Evolutionary conservation across 2,888 invertebrate genomes (phyloP).

Genomic region (Hedychridium roseum): DNA sequence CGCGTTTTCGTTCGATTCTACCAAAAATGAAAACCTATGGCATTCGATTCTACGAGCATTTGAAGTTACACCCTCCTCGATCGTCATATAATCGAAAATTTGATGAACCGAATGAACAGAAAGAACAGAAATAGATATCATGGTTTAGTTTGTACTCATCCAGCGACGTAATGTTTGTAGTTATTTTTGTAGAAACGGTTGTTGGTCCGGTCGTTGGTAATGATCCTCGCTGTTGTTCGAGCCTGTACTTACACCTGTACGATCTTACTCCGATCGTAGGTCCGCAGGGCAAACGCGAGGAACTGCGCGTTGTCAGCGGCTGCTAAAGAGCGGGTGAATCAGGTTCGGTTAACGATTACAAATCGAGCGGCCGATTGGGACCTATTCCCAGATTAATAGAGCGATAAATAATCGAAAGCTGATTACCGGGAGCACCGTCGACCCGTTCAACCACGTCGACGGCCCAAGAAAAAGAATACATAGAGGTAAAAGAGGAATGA

Average conservation of each 20-base stretch:
- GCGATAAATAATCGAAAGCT: constrained; percentile 60
- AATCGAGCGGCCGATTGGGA: constrained; percentile 56
- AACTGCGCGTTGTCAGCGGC: constrained; percentile 11
- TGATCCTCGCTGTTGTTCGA: too few species aligned
- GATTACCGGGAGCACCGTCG: constrained; percentile 46
- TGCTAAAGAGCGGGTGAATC: constrained; percentile 24
- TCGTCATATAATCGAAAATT: too few species aligned
- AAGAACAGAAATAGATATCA: too few species aligned
- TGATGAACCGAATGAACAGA: too few species aligned
- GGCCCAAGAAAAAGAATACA: constrained; percentile 13
- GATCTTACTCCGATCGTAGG: neutral
- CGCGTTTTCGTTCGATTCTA: neutral
- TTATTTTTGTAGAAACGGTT: too few species aligned
- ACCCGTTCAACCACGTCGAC: constrained; percentile 18
- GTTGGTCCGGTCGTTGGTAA: too few species aligned
- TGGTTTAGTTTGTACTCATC: too few species aligned
- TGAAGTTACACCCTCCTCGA: too few species aligned
- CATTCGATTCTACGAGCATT: too few species aligned
- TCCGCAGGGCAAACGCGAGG: neutral
- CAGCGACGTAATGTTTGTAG: too few species aligned
- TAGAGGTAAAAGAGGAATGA: constrained; percentile 4
- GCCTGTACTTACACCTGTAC: too few species aligned
- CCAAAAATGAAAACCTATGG: too few species aligned
- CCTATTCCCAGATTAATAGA: constrained; percentile 57
- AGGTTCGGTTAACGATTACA: constrained; percentile 57